Percentiles rank a stretch among this genome's conserved stretches.
phyloP scores from a whole-genome alignment of 2,888 invertebrate genomes.

The Andrena fulva region DNA sequence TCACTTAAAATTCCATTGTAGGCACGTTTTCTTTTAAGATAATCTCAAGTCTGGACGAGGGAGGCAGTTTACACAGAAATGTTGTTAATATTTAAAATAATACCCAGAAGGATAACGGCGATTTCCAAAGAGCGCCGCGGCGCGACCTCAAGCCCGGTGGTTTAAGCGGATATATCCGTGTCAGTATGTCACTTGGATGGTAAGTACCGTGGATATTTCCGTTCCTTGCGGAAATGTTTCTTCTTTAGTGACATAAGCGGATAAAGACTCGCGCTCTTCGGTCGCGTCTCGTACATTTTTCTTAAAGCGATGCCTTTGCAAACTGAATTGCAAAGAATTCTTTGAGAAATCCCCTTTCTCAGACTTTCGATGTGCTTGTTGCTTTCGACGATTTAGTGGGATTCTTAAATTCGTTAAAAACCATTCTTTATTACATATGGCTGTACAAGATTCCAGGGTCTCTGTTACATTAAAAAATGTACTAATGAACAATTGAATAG shows the following conservation, averaged over 20 bases:
- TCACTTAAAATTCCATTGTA: no score
- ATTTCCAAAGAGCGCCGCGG: background rate
- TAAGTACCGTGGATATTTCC: constrained; percentile 33
- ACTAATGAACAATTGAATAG: no score
- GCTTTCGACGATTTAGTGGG: background rate
- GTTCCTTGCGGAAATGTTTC: constrained; percentile 36
- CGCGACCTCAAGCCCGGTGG: background rate
- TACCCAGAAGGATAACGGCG: background rate
- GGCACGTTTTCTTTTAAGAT: no score
- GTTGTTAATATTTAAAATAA: no score
- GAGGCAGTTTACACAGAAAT: no score
- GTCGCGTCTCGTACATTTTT: constrained; percentile 1
- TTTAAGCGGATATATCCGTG: constrained; percentile 30
- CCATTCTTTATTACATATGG: background rate
- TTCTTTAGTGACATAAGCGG: constrained; percentile 32
- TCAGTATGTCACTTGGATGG: constrained; percentile 25
- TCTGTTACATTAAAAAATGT: background rate
- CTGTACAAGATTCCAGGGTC: background rate
- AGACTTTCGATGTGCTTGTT: background rate
- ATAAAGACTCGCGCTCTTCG: constrained; percentile 26
- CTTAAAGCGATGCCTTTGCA: constrained; percentile 6
- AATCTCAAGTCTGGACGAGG: no score
- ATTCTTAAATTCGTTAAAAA: background rate
- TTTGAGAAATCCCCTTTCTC: constrained; percentile 1
- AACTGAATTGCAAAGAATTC: background rate